These are phyloP conservation scores for Spodoptera picta DNA, from an alignment of 2,888 invertebrate species.

Conservation along the genomic window DNA sequence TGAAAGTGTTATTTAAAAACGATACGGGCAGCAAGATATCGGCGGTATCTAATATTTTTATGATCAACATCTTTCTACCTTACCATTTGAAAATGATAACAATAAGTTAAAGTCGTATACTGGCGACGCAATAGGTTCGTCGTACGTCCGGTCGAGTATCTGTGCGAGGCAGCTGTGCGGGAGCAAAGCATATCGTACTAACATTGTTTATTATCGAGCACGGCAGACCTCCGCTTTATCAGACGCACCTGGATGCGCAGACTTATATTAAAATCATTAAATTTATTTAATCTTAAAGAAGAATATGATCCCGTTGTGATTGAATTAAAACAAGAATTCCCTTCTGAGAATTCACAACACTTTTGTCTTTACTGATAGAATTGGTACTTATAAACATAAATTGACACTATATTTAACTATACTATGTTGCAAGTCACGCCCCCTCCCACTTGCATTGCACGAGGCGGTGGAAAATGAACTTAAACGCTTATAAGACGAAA, in stretches of 20 bases:
- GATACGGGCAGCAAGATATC: conserved; percentile 25
- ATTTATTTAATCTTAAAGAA: conserved; percentile 7
- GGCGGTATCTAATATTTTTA: conserved; percentile 8
- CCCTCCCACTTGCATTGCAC: conserved; percentile 51
- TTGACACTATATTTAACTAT: conserved; percentile 14
- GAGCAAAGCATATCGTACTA: background rate
- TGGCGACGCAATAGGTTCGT: conserved; percentile 13
- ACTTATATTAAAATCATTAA: conserved; percentile 6
- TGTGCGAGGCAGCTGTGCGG: conserved; percentile 11
- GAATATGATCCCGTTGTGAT: conserved; percentile 1
- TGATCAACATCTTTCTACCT: conserved; percentile 6
- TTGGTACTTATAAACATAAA: conserved; percentile 13
- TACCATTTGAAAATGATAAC: conserved; percentile 3
- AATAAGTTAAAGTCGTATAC: conserved; percentile 16
- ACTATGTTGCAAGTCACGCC: conserved; percentile 39
- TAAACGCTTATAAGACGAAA: conserved; percentile 46
- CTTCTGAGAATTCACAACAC: background rate
- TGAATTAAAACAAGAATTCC: conserved; percentile 7
- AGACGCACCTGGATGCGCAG: conserved; percentile 24
- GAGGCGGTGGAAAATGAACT: conserved; percentile 50
- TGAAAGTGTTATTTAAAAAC: conserved; percentile 15
- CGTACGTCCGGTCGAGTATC: conserved; percentile 12
- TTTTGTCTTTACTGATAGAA: conserved; percentile 13
- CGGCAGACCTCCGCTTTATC: conserved; percentile 29
- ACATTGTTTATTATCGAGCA: conserved; percentile 11